Evolutionary conservation across 1,140 invertebrate species (phyloP), one percentile per base, ranked within the genome.

Genomic region (Pteromalus puparum): DNA sequence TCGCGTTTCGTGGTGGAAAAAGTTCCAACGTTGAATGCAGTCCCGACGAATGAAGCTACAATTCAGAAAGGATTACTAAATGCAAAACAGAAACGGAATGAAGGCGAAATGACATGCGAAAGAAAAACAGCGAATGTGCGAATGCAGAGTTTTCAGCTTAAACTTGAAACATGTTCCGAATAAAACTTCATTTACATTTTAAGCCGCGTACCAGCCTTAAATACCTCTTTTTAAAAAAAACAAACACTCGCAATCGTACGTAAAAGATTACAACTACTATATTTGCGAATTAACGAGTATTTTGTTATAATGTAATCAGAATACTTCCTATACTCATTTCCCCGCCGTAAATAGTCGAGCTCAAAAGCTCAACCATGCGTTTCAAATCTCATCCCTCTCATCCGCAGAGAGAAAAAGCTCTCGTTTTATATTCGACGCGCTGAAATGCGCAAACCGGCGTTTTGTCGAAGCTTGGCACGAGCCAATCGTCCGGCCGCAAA

Each of bases 61-160:
- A 61, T n/a, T 61, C 53, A 61, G 53, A n/a, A n/a, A 61, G 53
- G 53, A 61, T 61, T 61, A 61, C 53, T 61, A 21, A 61, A 61
- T 61, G 15, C 53, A 61, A 61, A 61, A 61, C 53, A n/a, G 21
- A n/a, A 61, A n/a, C 3, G 21, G 21, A 21, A 61, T n/a, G 53
- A n/a, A 61, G 6, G 18, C 53, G 21, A 61, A 61, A 21, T 61
- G 53, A n/a, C 21, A 61, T 61, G 21, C 18, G 18, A 61, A 18
- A 61, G 53, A 61, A 61, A 61, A 61, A 61, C 6, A n/a, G n/a
- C n/a, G n/a, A n/a, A n/a, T 21, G 15, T 1, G 15, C 13, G 13
- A 48, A 48, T 48, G 46, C 53, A 61, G 21, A 61, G 21, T 61
- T n/a, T 61, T 3, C 53, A n/a, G 4, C 0, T 61, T 61, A n/a